These are phyloP conservation scores for Epizoanthus rinbou DNA, from an alignment of 92 coral and sea anemone species.

Conservation along the genomic window DNA sequence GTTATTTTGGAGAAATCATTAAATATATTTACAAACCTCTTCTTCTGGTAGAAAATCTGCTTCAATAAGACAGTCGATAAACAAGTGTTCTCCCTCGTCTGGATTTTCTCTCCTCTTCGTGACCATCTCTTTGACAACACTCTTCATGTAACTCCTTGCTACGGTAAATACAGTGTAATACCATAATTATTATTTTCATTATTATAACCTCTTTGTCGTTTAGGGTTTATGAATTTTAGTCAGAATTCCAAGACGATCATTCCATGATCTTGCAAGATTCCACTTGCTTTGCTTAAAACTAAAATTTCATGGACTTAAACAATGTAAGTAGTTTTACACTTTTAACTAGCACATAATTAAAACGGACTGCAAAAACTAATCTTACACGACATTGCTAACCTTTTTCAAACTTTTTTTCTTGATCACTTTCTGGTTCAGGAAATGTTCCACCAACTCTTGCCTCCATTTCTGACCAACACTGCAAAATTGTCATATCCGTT, in stretches of 20 bases:
- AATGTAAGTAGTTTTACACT: too few relatives aligned
- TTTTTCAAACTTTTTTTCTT: slow-evolving; percentile 71
- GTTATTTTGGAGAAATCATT: background rate
- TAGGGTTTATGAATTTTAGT: too few relatives aligned
- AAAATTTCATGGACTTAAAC: too few relatives aligned
- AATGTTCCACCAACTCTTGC: slow-evolving; percentile 59
- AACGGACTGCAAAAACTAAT: too few relatives aligned
- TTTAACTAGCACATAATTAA: too few relatives aligned
- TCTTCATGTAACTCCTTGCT: slow-evolving; percentile 4
- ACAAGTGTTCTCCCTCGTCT: background rate
- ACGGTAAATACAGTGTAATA: background rate
- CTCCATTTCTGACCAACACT: slow-evolving; percentile 89
- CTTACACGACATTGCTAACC: slow-evolving; percentile 24
- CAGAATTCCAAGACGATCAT: too few relatives aligned
- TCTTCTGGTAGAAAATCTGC: slow-evolving; percentile 14
- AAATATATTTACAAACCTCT: slow-evolving; percentile 1
- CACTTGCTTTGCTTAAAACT: too few relatives aligned
- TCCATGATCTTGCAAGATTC: too few relatives aligned
- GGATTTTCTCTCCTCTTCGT: slow-evolving; percentile 26
- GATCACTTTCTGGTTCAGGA: slow-evolving; percentile 74
- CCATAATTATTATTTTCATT: background rate
- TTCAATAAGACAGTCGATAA: background rate
- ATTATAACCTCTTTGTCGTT: background rate
- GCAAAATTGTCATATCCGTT: background rate
- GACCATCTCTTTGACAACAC: slow-evolving; percentile 18